phyloP scores from a whole-genome alignment of 2,113 vertebrate species.

The Merops nubicus region DNA sequence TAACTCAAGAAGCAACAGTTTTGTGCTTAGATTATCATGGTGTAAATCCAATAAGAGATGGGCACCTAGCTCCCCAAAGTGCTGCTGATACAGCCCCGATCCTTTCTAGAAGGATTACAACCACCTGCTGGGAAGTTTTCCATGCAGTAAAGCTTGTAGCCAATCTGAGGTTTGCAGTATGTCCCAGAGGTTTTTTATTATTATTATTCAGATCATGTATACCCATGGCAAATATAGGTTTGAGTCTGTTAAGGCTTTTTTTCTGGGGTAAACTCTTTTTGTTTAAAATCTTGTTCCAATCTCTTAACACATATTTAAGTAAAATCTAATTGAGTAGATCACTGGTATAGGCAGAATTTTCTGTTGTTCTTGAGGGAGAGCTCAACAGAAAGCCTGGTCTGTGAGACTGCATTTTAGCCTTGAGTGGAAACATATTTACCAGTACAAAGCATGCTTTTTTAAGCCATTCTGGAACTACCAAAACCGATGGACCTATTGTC shows the following conservation, averaged over 20 bases:
- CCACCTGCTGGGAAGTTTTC: constrained; percentile 28
- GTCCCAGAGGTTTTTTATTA: not conserved
- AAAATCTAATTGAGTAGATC: constrained; percentile 51
- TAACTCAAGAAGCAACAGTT: not conserved
- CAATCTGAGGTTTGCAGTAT: not conserved
- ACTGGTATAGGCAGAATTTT: not conserved
- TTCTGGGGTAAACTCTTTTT: not conserved
- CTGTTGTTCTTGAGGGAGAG: constrained; percentile 37
- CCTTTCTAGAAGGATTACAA: constrained; percentile 7
- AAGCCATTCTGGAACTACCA: not conserved
- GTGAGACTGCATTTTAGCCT: not conserved
- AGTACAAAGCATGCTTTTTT: not conserved
- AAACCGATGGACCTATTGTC: not conserved
- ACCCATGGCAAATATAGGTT: not conserved
- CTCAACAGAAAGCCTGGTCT: not conserved
- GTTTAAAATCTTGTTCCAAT: constrained; percentile 49
- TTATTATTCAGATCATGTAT: not conserved
- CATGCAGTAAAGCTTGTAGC: constrained; percentile 4
- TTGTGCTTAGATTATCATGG: not conserved
- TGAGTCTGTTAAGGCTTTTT: constrained; percentile 9
- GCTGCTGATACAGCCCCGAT: not conserved
- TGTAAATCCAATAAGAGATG: constrained; percentile 34
- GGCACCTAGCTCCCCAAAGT: not conserved
- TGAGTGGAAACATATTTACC: constrained; percentile 41
- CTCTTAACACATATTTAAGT: constrained; percentile 49